Evolutionary conservation across 2,113 vertebrate species (phyloP).

Genomic region (Choloepus hoffmanni): DNA sequence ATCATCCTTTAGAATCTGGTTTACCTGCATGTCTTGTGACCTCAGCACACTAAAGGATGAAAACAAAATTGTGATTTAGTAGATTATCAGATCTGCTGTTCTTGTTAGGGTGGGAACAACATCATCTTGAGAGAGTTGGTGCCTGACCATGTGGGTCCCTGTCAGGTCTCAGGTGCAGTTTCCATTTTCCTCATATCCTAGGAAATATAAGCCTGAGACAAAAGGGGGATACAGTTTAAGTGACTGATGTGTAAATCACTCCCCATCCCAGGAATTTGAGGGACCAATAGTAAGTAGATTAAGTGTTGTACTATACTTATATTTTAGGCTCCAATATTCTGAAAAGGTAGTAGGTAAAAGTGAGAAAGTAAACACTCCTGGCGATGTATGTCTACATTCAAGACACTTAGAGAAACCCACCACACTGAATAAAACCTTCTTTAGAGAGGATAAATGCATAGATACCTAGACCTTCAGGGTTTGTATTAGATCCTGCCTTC

Average conservation of each 20-base stretch:
- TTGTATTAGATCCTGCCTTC: not conserved
- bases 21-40: no score
- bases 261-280: not conserved
- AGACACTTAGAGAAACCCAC: not conserved
- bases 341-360: not conserved
- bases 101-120: no score
- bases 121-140: no score
- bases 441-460: no score
- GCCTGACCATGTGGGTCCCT: not conserved
- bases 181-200: not conserved
- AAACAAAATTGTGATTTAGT: no score
- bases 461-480: accelerated
- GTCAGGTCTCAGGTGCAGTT: not conserved
- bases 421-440: not conserved
- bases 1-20: no score
- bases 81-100: no score
- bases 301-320: not conserved
- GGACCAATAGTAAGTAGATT: no score
- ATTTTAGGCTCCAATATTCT: not conserved
- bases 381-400: not conserved
- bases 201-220: not conserved
- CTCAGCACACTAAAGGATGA: no score
- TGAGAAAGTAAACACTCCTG: not conserved
- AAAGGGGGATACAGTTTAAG: accelerated
- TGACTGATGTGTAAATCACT: not conserved